Percentiles rank a stretch among this genome's conserved stretches.
Evolutionary conservation across 2,113 vertebrate genomes (phyloP).

Genomic region (Zosterops japonicus): DNA sequence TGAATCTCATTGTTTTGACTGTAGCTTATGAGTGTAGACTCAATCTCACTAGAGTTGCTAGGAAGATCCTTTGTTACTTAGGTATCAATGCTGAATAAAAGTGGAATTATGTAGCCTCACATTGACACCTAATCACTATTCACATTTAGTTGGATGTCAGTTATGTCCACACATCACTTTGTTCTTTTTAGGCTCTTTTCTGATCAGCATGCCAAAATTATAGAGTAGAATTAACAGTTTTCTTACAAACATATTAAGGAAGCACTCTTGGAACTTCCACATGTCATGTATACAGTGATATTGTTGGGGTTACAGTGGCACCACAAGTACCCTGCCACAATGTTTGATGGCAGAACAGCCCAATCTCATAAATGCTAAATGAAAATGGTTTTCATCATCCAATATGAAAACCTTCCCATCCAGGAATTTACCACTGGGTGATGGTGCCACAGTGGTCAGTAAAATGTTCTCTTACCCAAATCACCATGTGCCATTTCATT

Average conservation of each 20-base stretch:
- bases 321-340: neutral
- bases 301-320: neutral
- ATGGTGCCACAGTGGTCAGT: neutral
- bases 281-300: neutral
- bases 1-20: neutral
- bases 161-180: neutral
- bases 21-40: neutral
- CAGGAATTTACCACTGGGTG: neutral
- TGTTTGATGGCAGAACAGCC: neutral
- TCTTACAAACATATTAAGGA: neutral
- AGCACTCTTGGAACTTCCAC: neutral
- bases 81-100: neutral
- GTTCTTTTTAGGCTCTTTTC: neutral
- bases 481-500: neutral
- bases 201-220: neutral
- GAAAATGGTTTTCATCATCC: neutral
- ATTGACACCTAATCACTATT: neutral
- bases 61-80: neutral
- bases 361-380: neutral
- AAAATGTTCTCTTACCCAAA: neutral
- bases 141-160: neutral
- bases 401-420: accelerated
- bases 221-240: neutral
- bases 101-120: neutral
- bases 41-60: neutral